phyloP scores from a whole-genome alignment of 2,113 vertebrate genomes.

The Brachyhypopomus occidentalis region DNA sequence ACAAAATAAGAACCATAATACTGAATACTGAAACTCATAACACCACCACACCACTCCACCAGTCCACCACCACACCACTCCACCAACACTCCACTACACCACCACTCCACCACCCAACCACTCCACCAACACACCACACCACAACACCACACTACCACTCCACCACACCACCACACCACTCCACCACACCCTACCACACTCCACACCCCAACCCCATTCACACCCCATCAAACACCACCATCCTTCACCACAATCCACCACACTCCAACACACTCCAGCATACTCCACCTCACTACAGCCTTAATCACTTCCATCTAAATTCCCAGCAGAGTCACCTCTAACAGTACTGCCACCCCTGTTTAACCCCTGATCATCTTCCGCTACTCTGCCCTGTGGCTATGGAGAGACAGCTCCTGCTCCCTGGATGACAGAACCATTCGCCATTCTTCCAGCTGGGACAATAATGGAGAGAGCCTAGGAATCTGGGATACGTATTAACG shows the following conservation, averaged over 20 bases:
- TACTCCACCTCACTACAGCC: neutral
- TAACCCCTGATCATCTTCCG: conserved; percentile 86
- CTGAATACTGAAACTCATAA: neutral
- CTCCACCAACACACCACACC: no score
- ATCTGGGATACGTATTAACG: conserved; percentile 86
- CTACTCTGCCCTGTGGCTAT: conserved; percentile 85
- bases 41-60: no score
- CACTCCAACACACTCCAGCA: no score
- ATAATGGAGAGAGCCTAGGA: conserved; percentile 80
- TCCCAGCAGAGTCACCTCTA: conserved; percentile 90
- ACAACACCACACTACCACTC: no score
- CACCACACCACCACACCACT: no score
- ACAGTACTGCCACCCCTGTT: conserved; percentile 87
- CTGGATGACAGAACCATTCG: conserved; percentile 88
- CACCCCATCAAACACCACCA: no score
- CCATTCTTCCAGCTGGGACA: conserved; percentile 84
- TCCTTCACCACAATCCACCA: no score
- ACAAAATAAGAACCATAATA: neutral
- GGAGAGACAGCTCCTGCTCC: conserved; percentile 88
- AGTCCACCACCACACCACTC: no score
- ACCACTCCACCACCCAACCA: no score
- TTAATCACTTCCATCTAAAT: conserved; percentile 79
- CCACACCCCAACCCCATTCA: no score
- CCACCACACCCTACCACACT: no score
- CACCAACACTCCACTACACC: no score